Conservation (phyloP, 2,888 invertebrate species). For the Pomacea canaliculata region DNA sequence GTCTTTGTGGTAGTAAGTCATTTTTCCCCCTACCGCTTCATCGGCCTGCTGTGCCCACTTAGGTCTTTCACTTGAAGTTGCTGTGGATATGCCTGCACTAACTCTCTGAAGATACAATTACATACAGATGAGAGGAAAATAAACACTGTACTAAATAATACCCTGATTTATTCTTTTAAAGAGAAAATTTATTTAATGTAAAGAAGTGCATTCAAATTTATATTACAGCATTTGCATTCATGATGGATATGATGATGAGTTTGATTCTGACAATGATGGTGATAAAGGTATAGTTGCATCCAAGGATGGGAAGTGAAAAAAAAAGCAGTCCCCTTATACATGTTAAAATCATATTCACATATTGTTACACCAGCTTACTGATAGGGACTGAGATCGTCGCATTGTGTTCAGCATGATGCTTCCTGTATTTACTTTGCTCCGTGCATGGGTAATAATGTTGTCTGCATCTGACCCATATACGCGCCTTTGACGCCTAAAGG, state of each 20-base stretch:
- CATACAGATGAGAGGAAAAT: neutral
- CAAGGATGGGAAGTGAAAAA: too few species aligned
- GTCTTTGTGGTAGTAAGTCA: conserved; percentile 27
- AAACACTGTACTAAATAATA: neutral
- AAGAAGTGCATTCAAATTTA: too few species aligned
- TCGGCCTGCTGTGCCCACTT: conserved; percentile 34
- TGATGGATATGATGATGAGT: too few species aligned
- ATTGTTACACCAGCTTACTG: conserved; percentile 32
- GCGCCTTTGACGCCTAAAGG: conserved; percentile 56
- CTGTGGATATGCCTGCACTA: conserved; percentile 24
- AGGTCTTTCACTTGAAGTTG: conserved; percentile 31
- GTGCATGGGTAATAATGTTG: conserved; percentile 42
- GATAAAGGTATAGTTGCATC: too few species aligned
- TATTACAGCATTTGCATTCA: too few species aligned
- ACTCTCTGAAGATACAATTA: conserved; percentile 15
- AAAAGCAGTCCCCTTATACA: too few species aligned
- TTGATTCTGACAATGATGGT: too few species aligned
- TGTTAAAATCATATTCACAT: too few species aligned
- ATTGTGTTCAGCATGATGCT: conserved; percentile 40
- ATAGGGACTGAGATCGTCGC: conserved; percentile 34
- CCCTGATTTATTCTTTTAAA: neutral
- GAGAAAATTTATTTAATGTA: too few species aligned
- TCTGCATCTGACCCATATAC: conserved; percentile 49
- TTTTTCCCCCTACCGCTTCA: conserved; percentile 12
- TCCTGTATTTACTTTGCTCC: conserved; percentile 58